Base-by-base conservation (phyloP, 1,140 invertebrate species). In the Solen grandis region DNA sequence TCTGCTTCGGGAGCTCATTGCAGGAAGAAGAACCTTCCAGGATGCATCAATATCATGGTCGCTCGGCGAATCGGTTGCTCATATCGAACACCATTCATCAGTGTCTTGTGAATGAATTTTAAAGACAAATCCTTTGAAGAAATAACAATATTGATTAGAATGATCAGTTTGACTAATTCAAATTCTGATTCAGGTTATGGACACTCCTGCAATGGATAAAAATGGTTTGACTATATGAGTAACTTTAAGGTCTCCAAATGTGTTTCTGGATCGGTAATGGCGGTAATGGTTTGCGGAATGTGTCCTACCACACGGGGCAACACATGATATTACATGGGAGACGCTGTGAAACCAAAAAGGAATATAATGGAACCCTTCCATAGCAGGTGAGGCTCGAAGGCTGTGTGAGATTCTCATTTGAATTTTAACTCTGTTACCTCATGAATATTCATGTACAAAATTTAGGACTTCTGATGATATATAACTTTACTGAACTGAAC, bases 1-100 rank as follows among this genome's bases (percentile, higher is more conserved):
- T 89, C 97, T 96, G 0, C 92, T 99, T 54, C 94, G 97, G 36
- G 84, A 95, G 60, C 97, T n/a, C 97, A 0, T 96, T 99, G 91
- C 87, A 88, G 65, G 63, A 70, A 10, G 90, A 90, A 10, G 88
- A 88, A 14, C 84, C 84, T 87, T 1, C 85, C 85, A 14, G 89
- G 90, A 5, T 68, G 85, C 70, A 91, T 91, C 41, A 85, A 84
- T 29, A 76, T 92, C 54, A 85, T 86, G 4, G 86, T 92, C n/a
- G 85, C 89, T 19, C 80, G 90, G 3, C 82, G 81, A 65, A 84
- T 87, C 19, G 86, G 88, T 5, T 86, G 85, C 22, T 83, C 88
- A 5, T 86, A 84, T 25, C 80, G 78, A 8, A 84, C 85, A 10
- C 86, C 86, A 1, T 86, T 86, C n/a, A 73, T 10, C 8, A 36